Conservation (phyloP, 2,797 vertebrate species). For the Sebastiscus tertius region DNA sequence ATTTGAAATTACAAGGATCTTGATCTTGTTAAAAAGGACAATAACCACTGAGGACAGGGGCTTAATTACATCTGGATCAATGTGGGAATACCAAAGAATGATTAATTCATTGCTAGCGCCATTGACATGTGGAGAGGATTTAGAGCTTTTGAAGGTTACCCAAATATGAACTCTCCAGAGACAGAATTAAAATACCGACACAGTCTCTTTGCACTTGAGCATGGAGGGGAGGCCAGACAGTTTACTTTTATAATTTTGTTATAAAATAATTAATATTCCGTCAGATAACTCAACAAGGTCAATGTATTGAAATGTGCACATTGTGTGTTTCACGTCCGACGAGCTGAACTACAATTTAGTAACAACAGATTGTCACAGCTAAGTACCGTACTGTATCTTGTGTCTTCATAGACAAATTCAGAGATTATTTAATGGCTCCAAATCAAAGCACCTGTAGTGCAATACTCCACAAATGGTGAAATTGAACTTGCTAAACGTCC, state of each 20-base stretch:
- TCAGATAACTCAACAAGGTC: not conserved
- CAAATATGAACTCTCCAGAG: not conserved
- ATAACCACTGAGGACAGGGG: not conserved
- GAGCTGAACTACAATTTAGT: not conserved
- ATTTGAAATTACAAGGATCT: not conserved
- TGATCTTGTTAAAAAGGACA: not conserved
- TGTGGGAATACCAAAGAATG: not conserved
- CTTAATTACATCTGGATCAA: not conserved
- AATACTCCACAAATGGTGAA: conserved; percentile 20
- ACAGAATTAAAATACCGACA: not conserved
- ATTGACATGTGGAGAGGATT: conserved; percentile 36
- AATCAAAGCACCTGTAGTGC: conserved; percentile 10
- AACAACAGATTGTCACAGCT: not conserved
- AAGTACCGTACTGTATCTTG: not conserved
- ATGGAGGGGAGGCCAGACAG: not conserved
- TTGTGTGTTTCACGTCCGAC: not conserved
- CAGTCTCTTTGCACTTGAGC: not conserved
- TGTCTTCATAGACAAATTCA: not conserved
- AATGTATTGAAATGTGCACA: not conserved
- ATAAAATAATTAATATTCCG: not conserved
- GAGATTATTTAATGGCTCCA: not conserved
- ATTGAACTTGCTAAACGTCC: conserved; percentile 33
- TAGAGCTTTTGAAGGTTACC: conserved; percentile 15
- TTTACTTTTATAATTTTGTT: not conserved
- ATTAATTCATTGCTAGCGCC: not conserved